Evolutionary conservation across 1,140 invertebrate genomes (phyloP).

Genomic region (Magallana gigas): DNA sequence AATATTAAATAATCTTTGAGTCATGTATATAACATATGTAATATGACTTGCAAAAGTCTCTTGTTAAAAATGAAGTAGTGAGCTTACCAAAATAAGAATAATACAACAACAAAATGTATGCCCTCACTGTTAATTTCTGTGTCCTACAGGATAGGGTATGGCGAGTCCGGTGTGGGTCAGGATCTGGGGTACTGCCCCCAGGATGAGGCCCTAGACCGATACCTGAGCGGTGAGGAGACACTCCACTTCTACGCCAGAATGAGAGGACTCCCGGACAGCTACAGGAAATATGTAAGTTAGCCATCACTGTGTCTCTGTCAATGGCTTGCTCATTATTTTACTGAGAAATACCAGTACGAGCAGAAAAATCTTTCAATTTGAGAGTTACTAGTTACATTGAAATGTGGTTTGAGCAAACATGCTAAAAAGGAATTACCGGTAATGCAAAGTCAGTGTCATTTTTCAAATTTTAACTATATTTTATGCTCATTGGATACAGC

Average conservation of each 20-base stretch:
- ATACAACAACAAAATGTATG: too few relatives aligned
- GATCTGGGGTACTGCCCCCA: constrained; percentile 89
- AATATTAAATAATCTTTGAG: neutral
- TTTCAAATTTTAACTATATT: too few relatives aligned
- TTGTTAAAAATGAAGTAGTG: too few relatives aligned
- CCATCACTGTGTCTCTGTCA: neutral
- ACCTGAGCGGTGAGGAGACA: constrained; percentile 82
- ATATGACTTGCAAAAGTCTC: neutral
- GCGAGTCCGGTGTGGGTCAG: constrained; percentile 55
- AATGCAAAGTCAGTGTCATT: too few relatives aligned
- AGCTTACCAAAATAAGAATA: too few relatives aligned
- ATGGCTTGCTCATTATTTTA: too few relatives aligned
- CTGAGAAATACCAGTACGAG: neutral
- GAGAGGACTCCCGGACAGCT: constrained; percentile 66
- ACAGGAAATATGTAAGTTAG: constrained; percentile 75
- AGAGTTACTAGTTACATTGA: too few relatives aligned
- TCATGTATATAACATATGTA: neutral
- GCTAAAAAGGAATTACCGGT: too few relatives aligned
- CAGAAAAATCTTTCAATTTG: too few relatives aligned
- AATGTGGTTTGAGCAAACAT: too few relatives aligned
- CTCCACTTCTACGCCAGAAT: constrained; percentile 73
- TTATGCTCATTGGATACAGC: too few relatives aligned
- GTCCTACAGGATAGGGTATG: constrained; percentile 39
- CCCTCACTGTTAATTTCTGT: neutral
- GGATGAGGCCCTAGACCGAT: constrained; percentile 88